phyloP scores from a whole-genome alignment of 2,888 invertebrate genomes.

The Sarcophaga rosellei region DNA sequence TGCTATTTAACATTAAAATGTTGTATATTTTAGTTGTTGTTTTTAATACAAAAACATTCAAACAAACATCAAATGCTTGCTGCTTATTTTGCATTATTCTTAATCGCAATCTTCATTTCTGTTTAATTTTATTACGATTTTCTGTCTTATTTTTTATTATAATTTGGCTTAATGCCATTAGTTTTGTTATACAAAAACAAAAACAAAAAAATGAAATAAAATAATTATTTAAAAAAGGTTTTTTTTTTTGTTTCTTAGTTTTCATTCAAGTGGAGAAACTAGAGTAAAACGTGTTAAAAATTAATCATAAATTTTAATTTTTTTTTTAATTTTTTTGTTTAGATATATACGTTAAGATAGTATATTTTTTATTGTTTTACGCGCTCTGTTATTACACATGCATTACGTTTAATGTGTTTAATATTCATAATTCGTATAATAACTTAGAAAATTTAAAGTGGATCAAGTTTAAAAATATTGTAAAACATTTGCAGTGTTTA shows the following conservation, averaged over 20 bases:
- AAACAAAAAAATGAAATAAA: slow-evolving; percentile 6
- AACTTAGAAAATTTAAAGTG: slow-evolving; percentile 41
- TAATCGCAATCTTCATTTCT: slow-evolving; percentile 32
- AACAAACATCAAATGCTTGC: not conserved
- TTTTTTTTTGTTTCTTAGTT: slow-evolving; percentile 10
- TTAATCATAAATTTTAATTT: slow-evolving; percentile 23
- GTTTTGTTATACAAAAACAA: not conserved
- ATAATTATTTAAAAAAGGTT: slow-evolving; percentile 22
- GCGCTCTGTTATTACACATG: not conserved
- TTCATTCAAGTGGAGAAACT: slow-evolving; percentile 64
- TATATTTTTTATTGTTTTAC: not conserved
- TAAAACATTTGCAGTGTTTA: slow-evolving; percentile 18
- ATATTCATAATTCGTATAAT: not conserved
- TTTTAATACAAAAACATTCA: slow-evolving; percentile 18
- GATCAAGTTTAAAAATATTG: slow-evolving; percentile 60
- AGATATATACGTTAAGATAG: not conserved
- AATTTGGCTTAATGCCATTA: slow-evolving; percentile 56
- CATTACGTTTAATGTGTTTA: not conserved
- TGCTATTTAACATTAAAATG: slow-evolving; percentile 29
- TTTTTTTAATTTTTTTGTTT: slow-evolving; percentile 9
- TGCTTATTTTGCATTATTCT: not conserved
- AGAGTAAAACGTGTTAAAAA: slow-evolving; percentile 65
- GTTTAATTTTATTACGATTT: not conserved
- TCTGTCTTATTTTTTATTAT: not conserved
- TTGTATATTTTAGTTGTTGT: slow-evolving; percentile 16